Base-by-base conservation (phyloP, 2,113 vertebrate species). In the Prinia subflava region DNA sequence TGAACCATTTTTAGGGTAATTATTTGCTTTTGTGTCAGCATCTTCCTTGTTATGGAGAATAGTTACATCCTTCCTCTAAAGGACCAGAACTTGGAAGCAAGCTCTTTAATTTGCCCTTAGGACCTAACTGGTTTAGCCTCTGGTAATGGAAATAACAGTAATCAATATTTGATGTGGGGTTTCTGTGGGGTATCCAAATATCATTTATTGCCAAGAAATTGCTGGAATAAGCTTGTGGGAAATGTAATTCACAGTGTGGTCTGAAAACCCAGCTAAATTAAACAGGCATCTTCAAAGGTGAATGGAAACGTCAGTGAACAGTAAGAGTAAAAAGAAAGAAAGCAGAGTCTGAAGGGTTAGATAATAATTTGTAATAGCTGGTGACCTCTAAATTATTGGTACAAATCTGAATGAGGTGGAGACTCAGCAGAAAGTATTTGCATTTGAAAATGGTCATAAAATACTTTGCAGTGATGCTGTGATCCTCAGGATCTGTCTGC, bases 151-250 rank as follows among this genome's bases (percentile, higher is more conserved):
- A 70, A 76, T 83, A 90, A 81, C 30, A 68, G 50, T 82, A 65
- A 95, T 89, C 82, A 87, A 42, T 90, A 92, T 86, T 88, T 77
- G 84, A 88, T 89, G 55, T 85, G 81, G 89, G 77, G 76, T 95
- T 95, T 93, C 64, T 92, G 68, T 70, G 76, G 94, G 86, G 77
- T 92, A 92, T 94, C 91, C 83, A 92, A 85, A 79, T 92, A 94
- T 25, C 74, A 83, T 77, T 80, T 94, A 64, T 95, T 92, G 92
- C 50, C 57, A 62, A 88, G 87, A 74, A 89, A 79, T 62, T 35
- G 55, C 74, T 87, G 53, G 78, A 76, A 57, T 82, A 62, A 87
- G 78, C 46, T 46, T 85, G 62, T 67, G 42, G 77, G 41, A 85
- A 92, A 77, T n/a, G 39, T 71, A 79, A 83, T 71, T 63, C 65